A percentile compares a stretch with the other conserved stretches of the same genome.
Conservation (phyloP, 2,113 vertebrate species). For the Colistium nudipinnis region DNA sequence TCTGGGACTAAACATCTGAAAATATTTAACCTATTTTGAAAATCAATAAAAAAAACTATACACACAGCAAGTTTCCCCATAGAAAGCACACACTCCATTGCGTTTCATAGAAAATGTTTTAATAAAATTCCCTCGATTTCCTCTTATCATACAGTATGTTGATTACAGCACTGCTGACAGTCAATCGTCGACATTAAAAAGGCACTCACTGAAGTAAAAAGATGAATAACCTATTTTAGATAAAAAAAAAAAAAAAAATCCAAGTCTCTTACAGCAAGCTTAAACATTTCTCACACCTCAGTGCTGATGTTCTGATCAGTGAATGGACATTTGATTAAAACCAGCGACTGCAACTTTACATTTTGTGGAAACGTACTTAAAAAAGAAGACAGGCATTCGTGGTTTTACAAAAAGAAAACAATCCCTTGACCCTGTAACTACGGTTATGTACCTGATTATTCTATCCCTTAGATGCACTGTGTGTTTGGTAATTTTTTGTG, state of each 20-base stretch:
- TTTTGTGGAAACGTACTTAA: background rate
- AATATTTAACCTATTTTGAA: too few species aligned
- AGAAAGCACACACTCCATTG: slow-evolving; percentile 13
- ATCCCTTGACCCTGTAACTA: slow-evolving; percentile 2
- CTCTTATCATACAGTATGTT: slow-evolving; percentile 40
- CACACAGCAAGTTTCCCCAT: background rate
- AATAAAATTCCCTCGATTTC: slow-evolving; percentile 66
- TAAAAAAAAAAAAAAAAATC: too few species aligned
- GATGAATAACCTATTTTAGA: too few species aligned
- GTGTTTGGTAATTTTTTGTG: slow-evolving; percentile 14
- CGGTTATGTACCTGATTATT: slow-evolving; percentile 7
- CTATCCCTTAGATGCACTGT: slow-evolving; percentile 20
- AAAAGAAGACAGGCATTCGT: slow-evolving; percentile 15
- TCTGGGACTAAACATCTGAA: too few species aligned
- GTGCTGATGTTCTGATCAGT: slow-evolving; percentile 1
- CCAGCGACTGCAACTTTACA: slow-evolving; percentile 2
- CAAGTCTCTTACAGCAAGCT: slow-evolving; percentile 4
- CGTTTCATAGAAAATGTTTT: slow-evolving; percentile 65
- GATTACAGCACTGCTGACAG: slow-evolving; percentile 41
- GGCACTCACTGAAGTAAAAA: slow-evolving; percentile 31
- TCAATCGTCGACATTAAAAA: slow-evolving; percentile 43
- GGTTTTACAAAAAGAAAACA: background rate
- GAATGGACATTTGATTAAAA: background rate
- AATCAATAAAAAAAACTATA: background rate
- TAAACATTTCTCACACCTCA: background rate